Evolutionary conservation across 2,113 vertebrate species (phyloP).

Genomic region (Raja brachyura): DNA sequence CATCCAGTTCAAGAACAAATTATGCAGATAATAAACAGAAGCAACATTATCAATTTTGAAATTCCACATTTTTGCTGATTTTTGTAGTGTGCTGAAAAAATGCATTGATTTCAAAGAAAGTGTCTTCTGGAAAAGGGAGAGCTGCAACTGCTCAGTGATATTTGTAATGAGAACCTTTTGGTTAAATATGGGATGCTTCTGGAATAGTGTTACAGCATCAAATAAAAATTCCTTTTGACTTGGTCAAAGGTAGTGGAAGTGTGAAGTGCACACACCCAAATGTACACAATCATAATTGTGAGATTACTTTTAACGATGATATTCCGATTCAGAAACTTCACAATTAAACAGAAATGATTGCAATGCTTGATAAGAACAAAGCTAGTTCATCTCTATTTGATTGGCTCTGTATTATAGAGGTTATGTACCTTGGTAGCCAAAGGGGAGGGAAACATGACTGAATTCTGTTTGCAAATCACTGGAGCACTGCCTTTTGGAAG

Average conservation of each 20-base stretch:
- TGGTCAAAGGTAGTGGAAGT: not conserved
- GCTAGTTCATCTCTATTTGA: not conserved
- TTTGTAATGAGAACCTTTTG: not conserved
- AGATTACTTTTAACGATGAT: not conserved
- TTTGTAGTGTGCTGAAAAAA: not conserved
- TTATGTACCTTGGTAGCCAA: not conserved
- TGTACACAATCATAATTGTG: no score
- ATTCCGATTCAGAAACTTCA: not conserved
- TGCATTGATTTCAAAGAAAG: not conserved
- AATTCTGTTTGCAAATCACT: not conserved
- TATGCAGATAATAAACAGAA: not conserved
- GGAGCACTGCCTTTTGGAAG: not conserved
- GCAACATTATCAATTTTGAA: constrained; percentile 1
- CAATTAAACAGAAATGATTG: not conserved
- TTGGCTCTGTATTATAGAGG: not conserved
- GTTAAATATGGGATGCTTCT: not conserved
- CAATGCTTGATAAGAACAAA: not conserved
- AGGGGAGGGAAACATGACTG: not conserved
- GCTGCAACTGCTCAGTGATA: not conserved
- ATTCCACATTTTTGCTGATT: not conserved
- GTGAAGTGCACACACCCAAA: not conserved
- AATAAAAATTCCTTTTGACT: not conserved
- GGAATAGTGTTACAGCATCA: not conserved
- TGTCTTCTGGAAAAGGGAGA: not conserved
- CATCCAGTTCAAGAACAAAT: not conserved